Conservation (phyloP, 1,140 invertebrate genomes). For the Harlomillsia oculata region DNA sequence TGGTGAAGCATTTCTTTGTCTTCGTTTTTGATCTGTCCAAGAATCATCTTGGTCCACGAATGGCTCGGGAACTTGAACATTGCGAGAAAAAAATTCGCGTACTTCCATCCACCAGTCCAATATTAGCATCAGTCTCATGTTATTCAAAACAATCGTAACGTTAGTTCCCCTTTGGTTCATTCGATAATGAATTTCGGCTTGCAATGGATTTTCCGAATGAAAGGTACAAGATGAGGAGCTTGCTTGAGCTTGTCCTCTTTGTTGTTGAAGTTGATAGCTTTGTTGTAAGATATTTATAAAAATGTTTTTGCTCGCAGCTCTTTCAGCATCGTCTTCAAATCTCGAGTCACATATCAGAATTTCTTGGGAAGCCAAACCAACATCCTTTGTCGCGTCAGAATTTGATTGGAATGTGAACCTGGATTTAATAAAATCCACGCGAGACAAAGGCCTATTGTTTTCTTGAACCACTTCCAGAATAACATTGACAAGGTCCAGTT, state of each 20-base stretch:
- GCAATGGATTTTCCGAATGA: constrained; percentile 47
- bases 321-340: constrained; percentile 37
- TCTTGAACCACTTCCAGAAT: constrained; percentile 55
- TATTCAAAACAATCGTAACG: constrained; percentile 85
- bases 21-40: background rate
- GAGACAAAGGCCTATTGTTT: constrained; percentile 59
- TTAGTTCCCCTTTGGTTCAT: constrained; percentile 42
- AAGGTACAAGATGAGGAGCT: constrained; percentile 9
- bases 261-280: constrained; percentile 9
- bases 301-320: constrained; percentile 51
- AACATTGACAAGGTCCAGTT: constrained; percentile 79
- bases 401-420: constrained; percentile 69
- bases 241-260: background rate
- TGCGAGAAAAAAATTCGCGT: constrained; percentile 61
- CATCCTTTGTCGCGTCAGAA: constrained; percentile 79
- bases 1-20: constrained; percentile 8
- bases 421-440: constrained; percentile 86
- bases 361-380: constrained; percentile 85
- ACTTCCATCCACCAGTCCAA: constrained; percentile 86
- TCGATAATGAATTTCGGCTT: constrained; percentile 73
- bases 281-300: constrained; percentile 80
- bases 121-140: constrained; percentile 88
- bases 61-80: constrained; percentile 16
- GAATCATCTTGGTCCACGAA: background rate
- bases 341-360: constrained; percentile 72